Conservation (phyloP, 64 coral and sea anemone genomes). For the Porites lutea region DNA sequence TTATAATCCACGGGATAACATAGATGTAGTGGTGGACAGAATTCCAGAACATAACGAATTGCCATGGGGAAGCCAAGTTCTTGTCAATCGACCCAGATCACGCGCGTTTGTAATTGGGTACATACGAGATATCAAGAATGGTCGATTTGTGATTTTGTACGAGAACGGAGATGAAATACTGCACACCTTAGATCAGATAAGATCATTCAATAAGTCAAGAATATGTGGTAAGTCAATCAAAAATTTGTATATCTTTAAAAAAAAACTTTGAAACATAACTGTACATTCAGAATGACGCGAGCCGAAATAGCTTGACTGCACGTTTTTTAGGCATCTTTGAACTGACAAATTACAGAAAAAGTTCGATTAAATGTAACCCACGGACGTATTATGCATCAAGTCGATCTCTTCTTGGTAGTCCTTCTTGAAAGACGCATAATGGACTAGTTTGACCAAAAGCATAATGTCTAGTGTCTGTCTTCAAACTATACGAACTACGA, state of each 20-base stretch:
- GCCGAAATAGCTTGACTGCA: no score
- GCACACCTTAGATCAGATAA: conserved; percentile 47
- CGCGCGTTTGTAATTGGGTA: conserved; percentile 50
- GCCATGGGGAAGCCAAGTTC: conserved; percentile 35
- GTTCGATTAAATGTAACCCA: no score
- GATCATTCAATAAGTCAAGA: conserved; percentile 56
- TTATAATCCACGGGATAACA: conserved; percentile 45
- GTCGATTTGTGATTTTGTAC: conserved; percentile 64
- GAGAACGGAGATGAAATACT: conserved; percentile 60
- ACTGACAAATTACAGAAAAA: no score
- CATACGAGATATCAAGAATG: conserved; percentile 67
- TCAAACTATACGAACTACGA: no score
- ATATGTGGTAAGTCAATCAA: conserved; percentile 54
- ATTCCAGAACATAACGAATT: conserved; percentile 63
- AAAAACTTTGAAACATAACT: no score
- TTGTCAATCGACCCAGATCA: conserved; percentile 70
- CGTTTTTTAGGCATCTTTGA: no score
- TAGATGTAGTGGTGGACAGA: conserved; percentile 51
- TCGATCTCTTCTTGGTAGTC: no score
- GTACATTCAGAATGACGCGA: no score
- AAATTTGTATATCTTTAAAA: not conserved
- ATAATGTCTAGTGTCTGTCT: no score
- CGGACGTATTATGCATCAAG: no score
- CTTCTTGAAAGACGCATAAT: no score
- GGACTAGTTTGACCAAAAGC: no score